Evolutionary conservation across 2,797 vertebrate species (phyloP).

Genomic region (Taeniopygia guttata): DNA sequence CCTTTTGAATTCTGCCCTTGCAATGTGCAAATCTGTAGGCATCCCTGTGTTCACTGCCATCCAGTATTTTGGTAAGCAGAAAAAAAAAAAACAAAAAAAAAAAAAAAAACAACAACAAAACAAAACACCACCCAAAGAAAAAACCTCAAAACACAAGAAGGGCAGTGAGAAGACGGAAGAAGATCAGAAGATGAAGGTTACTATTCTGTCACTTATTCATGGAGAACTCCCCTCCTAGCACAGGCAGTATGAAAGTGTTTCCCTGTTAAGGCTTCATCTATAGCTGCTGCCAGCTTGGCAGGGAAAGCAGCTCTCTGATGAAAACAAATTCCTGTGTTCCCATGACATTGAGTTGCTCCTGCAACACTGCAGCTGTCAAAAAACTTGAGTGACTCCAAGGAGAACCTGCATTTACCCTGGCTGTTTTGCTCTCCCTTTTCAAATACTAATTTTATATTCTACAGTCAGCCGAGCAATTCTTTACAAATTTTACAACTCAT

Average conservation of each 20-base stretch:
- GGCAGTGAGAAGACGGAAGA: background rate
- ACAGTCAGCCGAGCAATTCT: background rate
- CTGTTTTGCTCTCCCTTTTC: background rate
- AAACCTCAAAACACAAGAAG: background rate
- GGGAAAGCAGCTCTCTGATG: background rate
- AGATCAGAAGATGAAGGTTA: background rate
- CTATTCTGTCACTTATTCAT: background rate
- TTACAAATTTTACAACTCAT: background rate
- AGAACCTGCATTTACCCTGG: background rate
- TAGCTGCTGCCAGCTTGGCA: constrained; percentile 43
- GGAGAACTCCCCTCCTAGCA: background rate
- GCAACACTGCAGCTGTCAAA: background rate
- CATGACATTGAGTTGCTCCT: constrained; percentile 2
- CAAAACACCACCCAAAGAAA: too few species aligned
- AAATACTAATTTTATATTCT: background rate
- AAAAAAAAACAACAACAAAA: too few species aligned
- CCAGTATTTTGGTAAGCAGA: background rate
- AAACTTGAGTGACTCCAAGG: background rate
- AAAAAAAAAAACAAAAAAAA: background rate
- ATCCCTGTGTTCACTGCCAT: background rate
- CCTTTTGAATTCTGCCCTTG: constrained; percentile 10
- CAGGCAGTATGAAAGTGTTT: background rate
- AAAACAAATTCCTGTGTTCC: constrained; percentile 19
- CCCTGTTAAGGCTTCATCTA: background rate
- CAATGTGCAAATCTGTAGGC: background rate